Evolutionary conservation across 2,888 invertebrate genomes (phyloP).

Genomic region (Eumerus sabulonum): DNA sequence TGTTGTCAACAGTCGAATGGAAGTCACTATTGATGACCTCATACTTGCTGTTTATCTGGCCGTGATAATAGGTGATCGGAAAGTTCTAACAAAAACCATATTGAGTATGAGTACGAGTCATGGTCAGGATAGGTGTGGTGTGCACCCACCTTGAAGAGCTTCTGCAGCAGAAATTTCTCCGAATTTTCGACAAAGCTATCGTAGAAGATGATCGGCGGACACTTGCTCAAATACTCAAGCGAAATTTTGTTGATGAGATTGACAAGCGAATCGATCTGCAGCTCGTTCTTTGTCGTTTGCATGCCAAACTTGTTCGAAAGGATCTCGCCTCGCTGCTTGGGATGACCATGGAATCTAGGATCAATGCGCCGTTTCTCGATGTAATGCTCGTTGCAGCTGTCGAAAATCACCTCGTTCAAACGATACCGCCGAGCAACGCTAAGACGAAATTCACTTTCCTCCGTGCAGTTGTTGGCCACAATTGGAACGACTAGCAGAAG

Average conservation of each 20-base stretch:
- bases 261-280: constrained; percentile 82
- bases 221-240: constrained; percentile 82
- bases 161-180: constrained; percentile 81
- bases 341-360: constrained; percentile 81
- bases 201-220: constrained; percentile 85
- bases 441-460: constrained; percentile 12
- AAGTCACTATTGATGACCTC: constrained; percentile 77
- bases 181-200: constrained; percentile 81
- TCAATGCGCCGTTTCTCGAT: constrained; percentile 78
- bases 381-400: constrained; percentile 43
- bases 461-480: constrained; percentile 39
- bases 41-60: constrained; percentile 81
- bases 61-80: constrained; percentile 83
- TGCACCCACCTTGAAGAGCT: constrained; percentile 80
- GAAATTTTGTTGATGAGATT: constrained; percentile 82
- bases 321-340: constrained; percentile 81
- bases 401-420: constrained; percentile 46
- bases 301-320: constrained; percentile 81
- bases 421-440: constrained; percentile 36
- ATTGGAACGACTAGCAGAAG: constrained; percentile 5
- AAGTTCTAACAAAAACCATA: constrained; percentile 71
- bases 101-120: too few species aligned
- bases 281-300: constrained; percentile 74
- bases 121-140: too few species aligned
- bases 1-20: constrained; percentile 76